Conservation (phyloP, 2,888 invertebrate species). For the Cristatella mucedo region DNA sequence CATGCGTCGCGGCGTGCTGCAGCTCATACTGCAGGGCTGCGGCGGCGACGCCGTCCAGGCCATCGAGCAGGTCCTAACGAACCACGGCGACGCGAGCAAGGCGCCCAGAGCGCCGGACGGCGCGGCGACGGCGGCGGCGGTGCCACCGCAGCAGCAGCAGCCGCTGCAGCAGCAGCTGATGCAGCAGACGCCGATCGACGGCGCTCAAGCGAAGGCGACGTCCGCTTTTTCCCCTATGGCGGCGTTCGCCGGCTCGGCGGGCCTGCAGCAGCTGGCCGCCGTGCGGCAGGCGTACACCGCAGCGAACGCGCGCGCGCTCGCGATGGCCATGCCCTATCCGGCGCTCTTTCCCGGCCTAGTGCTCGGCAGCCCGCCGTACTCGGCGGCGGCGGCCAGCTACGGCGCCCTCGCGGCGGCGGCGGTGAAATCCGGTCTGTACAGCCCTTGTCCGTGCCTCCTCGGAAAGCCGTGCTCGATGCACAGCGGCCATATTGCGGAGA, state of each 20-base stretch:
- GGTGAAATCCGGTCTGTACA: too few species aligned
- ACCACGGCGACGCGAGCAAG: constrained; percentile 17
- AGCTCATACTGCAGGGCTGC: constrained; percentile 62
- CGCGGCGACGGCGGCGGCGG: neutral
- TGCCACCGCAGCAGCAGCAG: constrained; percentile 5
- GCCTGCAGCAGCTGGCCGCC: constrained; percentile 21
- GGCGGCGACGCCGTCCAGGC: constrained; percentile 78
- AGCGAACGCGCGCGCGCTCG: constrained; percentile 18
- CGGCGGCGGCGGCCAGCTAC: constrained; percentile 18
- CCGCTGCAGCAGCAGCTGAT: too few species aligned
- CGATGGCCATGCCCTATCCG: constrained; percentile 24
- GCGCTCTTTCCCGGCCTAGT: constrained; percentile 20
- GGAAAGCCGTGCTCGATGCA: too few species aligned
- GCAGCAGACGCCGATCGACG: too few species aligned
- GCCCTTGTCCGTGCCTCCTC: too few species aligned
- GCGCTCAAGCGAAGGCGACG: too few species aligned
- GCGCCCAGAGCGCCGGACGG: constrained; percentile 4
- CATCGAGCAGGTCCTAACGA: constrained; percentile 61
- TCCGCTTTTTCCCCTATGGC: constrained; percentile 32
- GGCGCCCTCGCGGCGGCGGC: too few species aligned
- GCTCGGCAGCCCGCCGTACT: constrained; percentile 17
- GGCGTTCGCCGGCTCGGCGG: constrained; percentile 16
- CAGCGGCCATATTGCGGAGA: too few species aligned
- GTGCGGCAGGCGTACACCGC: constrained; percentile 24
- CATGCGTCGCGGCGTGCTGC: constrained; percentile 67